These are phyloP conservation scores for Pegoplata infirma DNA, from an alignment of 2,888 invertebrate species.

Conservation along the genomic window DNA sequence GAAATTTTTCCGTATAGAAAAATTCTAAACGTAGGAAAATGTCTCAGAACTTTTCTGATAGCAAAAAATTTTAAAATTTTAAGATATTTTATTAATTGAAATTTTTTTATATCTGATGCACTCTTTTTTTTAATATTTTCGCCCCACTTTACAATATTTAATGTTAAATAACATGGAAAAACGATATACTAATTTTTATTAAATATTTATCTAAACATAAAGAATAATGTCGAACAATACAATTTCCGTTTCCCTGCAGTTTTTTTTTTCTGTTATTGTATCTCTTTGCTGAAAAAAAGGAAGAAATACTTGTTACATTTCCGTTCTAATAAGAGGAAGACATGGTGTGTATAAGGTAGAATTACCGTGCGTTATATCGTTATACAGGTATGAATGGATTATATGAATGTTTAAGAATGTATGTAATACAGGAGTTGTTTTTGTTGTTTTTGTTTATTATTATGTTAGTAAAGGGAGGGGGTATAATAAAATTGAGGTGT, in stretches of 20 bases:
- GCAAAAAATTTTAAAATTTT: too few relatives aligned
- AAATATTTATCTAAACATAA: constrained; percentile 46
- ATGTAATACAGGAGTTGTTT: background rate
- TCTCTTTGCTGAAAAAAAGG: constrained; percentile 9
- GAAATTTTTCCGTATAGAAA: too few relatives aligned
- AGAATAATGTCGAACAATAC: constrained; percentile 38
- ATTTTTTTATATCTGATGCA: too few relatives aligned
- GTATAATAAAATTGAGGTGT: constrained; percentile 29
- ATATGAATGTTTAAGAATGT: background rate
- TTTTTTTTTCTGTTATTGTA: background rate
- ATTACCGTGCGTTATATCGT: constrained; percentile 10
- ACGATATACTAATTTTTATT: constrained; percentile 38
- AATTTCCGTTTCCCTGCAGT: constrained; percentile 32
- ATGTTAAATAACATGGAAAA: constrained; percentile 7
- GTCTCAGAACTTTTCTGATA: too few relatives aligned
- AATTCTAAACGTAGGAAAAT: too few relatives aligned
- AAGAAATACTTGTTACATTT: constrained; percentile 47
- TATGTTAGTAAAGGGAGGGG: background rate
- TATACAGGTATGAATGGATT: constrained; percentile 12
- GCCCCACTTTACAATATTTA: too few relatives aligned
- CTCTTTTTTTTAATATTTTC: too few relatives aligned
- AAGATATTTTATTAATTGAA: too few relatives aligned
- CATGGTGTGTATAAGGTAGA: constrained; percentile 8
- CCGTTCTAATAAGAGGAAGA: constrained; percentile 36
- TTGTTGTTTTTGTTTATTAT: background rate